Percentiles rank a stretch among this genome's conserved stretches.
These are phyloP conservation scores for Pampus argenteus DNA, from an alignment of 2,797 vertebrate species.

Conservation along the genomic window DNA sequence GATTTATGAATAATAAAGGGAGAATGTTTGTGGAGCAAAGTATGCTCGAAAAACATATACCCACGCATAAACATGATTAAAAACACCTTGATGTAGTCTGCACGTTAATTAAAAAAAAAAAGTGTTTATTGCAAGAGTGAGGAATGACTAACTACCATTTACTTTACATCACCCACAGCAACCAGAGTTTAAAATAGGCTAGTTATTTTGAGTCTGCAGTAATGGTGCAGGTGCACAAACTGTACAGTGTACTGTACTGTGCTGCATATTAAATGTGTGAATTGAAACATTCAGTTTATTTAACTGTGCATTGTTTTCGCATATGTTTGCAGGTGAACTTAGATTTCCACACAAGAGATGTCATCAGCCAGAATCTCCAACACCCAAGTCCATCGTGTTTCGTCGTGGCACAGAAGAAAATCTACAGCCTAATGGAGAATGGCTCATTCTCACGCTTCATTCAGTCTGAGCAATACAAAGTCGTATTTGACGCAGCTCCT, in stretches of 20 bases:
- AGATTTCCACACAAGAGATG: slow-evolving; percentile 89
- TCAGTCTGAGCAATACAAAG: slow-evolving; percentile 87
- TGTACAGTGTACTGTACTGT: not conserved
- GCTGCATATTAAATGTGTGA: not conserved
- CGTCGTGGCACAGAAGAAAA: slow-evolving; percentile 85
- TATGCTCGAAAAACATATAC: slow-evolving; percentile 5
- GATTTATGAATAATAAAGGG: accelerated
- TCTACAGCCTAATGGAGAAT: slow-evolving; percentile 91
- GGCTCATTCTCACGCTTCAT: slow-evolving; percentile 88
- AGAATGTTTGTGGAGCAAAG: not conserved
- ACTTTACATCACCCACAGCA: slow-evolving; percentile 3
- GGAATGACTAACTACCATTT: no score
- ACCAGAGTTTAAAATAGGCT: slow-evolving; percentile 6
- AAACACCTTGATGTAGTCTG: not conserved
- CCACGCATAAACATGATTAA: not conserved
- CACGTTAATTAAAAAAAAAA: not conserved
- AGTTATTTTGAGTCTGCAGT: not conserved
- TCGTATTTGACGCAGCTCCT: slow-evolving; percentile 77
- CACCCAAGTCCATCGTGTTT: slow-evolving; percentile 85
- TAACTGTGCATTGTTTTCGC: not conserved
- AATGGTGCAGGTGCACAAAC: slow-evolving; percentile 3
- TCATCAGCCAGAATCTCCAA: slow-evolving; percentile 85
- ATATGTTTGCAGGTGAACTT: slow-evolving; percentile 87
- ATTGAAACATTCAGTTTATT: not conserved
- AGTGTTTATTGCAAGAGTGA: not conserved